Base-by-base conservation (phyloP, 2,888 invertebrate genomes). In the Cephus nigrinus region DNA sequence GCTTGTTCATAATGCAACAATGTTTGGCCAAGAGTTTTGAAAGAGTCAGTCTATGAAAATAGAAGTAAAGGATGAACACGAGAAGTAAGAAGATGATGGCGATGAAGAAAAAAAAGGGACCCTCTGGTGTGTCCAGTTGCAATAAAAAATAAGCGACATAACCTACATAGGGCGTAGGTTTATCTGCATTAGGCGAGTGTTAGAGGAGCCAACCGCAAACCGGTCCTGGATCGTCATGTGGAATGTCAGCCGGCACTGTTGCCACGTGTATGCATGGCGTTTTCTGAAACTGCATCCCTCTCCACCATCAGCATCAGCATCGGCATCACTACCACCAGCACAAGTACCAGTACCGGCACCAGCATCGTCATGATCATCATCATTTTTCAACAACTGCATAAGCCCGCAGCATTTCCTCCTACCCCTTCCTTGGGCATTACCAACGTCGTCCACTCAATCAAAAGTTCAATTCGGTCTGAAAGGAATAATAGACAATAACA, bases 161-260 rank as follows among this genome's bases (percentile, higher is more conserved):
- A 80, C 77, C 80, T 75, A 81, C 79, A 84, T 79, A 83, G 83
- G 82, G 82, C 82, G 78, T 82, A 78, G 83, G 86, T 86, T 85
- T 85, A 86, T 86, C 86, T 85, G 83, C 82, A 82, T 84, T 84
- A 79, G 82, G 72, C 79, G 81, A 83, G 84, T 85, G 86, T 84
- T 84, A 85, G 86, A 86, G 82, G 84, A 86, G 84, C 82, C 86
- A 83, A 86, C 85, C 86, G 85, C 84, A 86, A 86, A 86, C 86
- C 86, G 86, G 86, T 86, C 85, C 81, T 82, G 84, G 55, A 82
- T 85, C 86, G 85, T 82, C 86, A 85, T 82, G 84, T 86, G 86
- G 86, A 86, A 86, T 86, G 86, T 78, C 76, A 84, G 83, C 80
- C 80, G 79, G 77, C 73, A 72, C 78, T 81, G 86, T 86, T 86